Evolutionary conservation across 2,113 vertebrate species (phyloP).

Genomic region (Periophthalmus modestus): DNA sequence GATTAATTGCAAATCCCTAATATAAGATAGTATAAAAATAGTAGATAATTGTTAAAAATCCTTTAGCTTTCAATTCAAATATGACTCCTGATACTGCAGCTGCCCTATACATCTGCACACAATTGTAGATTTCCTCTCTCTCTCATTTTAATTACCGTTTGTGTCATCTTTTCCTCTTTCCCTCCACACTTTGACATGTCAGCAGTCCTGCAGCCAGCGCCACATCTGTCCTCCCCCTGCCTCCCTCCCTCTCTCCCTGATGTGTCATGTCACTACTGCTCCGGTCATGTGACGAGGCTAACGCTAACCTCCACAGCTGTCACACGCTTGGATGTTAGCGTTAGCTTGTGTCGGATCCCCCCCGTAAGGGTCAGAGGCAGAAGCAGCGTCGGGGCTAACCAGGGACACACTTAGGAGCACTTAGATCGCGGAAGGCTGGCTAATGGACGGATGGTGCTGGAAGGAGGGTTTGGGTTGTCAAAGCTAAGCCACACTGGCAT

Average conservation of each 20-base stretch:
- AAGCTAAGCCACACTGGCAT: background rate
- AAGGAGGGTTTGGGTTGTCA: background rate
- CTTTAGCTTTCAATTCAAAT: too few relatives aligned
- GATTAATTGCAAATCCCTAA: too few relatives aligned
- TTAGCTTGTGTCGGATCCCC: background rate
- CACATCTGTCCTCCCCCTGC: slow-evolving; percentile 31
- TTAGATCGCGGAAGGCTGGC: background rate
- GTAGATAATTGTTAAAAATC: too few relatives aligned
- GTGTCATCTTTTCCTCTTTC: slow-evolving; percentile 2
- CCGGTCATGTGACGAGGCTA: slow-evolving; percentile 8
- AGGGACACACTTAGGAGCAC: background rate
- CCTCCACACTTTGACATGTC: slow-evolving; percentile 38
- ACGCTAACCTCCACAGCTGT: background rate
- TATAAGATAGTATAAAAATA: too few relatives aligned
- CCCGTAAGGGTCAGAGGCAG: slow-evolving; percentile 6
- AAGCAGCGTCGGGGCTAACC: background rate
- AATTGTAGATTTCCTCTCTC: too few relatives aligned
- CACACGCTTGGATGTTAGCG: background rate
- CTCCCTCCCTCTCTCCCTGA: background rate
- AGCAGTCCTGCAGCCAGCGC: slow-evolving; percentile 20
- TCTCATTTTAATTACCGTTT: background rate
- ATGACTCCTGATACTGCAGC: too few relatives aligned
- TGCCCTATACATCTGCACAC: too few relatives aligned
- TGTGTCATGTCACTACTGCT: slow-evolving; percentile 15
- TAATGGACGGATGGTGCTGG: background rate